phyloP scores from a whole-genome alignment of 2,113 vertebrate genomes.

The Hydrochoerus hydrochaeris region DNA sequence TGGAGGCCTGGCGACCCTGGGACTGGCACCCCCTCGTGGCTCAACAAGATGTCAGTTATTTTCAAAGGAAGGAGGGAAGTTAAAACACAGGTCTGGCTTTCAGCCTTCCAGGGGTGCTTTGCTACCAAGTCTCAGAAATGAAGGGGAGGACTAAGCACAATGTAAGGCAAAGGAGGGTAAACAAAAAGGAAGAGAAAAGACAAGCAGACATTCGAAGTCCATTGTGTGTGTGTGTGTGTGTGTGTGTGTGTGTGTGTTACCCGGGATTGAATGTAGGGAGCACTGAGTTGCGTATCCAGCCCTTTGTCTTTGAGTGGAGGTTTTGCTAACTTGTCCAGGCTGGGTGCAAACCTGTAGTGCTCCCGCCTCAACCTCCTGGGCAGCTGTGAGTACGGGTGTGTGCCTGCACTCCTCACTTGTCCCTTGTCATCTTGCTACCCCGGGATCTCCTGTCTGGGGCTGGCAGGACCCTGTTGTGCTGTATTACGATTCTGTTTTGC shows the following conservation, averaged over 20 bases:
- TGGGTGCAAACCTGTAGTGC: not conserved
- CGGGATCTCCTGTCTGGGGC: not conserved
- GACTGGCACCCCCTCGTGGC: conserved; percentile 56
- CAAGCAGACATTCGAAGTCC: not conserved
- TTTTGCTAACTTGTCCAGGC: not conserved
- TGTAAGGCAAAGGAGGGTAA: not conserved
- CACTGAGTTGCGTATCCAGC: not conserved
- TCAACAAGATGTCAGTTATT: conserved; percentile 15
- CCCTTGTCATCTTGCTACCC: not conserved
- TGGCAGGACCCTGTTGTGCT: not conserved
- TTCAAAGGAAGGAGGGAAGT: not conserved
- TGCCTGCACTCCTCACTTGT: not conserved
- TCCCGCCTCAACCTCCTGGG: not conserved
- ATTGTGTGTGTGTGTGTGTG: not conserved
- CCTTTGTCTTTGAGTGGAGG: not conserved
- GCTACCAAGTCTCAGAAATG: not conserved
- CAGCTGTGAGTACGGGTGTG: not conserved
- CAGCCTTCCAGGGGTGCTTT: not conserved
- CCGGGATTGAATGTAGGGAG: not conserved
- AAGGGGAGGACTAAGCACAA: not conserved
- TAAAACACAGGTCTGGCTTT: not conserved
- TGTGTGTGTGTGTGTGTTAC: not conserved
- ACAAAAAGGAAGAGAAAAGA: not conserved
- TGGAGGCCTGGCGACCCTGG: not conserved
- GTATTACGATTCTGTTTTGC: not conserved